These are phyloP conservation scores for Melanostoma scalare DNA, from an alignment of 2,888 invertebrate species.

Conservation along the genomic window DNA sequence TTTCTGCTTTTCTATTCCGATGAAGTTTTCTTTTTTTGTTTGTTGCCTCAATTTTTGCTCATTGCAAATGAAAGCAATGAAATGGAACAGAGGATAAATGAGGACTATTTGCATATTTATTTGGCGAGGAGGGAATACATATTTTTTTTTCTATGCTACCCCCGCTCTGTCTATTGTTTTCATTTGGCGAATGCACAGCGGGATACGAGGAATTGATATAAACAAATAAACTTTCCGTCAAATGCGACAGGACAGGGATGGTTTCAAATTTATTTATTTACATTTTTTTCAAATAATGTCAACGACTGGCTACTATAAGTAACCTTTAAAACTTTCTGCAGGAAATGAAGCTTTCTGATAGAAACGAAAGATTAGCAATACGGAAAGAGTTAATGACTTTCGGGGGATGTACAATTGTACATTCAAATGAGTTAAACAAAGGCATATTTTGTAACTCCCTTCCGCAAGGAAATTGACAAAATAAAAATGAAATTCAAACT, in stretches of 20 bases:
- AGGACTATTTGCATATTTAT: conserved; percentile 72
- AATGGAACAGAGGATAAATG: conserved; percentile 71
- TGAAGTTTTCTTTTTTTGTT: conserved; percentile 13
- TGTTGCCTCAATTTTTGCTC: conserved; percentile 44
- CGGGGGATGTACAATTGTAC: conserved; percentile 65
- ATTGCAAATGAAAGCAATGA: conserved; percentile 72
- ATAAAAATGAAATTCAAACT: conserved; percentile 15
- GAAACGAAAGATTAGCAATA: conserved; percentile 50
- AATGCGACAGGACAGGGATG: conserved; percentile 22
- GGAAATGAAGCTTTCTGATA: conserved; percentile 27
- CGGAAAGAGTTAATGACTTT: conserved; percentile 67
- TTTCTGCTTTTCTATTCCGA: conserved; percentile 30
- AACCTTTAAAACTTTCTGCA: conserved; percentile 23
- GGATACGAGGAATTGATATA: conserved; percentile 56
- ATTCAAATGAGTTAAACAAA: conserved; percentile 47
- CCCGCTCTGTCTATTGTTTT: conserved; percentile 31
- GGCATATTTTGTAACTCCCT: conserved; percentile 26
- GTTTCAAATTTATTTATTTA: conserved; percentile 18
- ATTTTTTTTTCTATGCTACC: not conserved
- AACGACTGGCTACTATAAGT: not conserved
- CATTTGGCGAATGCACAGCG: conserved; percentile 45
- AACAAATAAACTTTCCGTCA: conserved; percentile 64
- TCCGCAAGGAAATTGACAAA: conserved; percentile 18
- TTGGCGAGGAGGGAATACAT: conserved; percentile 34
- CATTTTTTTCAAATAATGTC: not conserved